These are phyloP conservation scores for Sminthurinus aureus DNA, from an alignment of 2,888 invertebrate genomes.

Conservation along the genomic window DNA sequence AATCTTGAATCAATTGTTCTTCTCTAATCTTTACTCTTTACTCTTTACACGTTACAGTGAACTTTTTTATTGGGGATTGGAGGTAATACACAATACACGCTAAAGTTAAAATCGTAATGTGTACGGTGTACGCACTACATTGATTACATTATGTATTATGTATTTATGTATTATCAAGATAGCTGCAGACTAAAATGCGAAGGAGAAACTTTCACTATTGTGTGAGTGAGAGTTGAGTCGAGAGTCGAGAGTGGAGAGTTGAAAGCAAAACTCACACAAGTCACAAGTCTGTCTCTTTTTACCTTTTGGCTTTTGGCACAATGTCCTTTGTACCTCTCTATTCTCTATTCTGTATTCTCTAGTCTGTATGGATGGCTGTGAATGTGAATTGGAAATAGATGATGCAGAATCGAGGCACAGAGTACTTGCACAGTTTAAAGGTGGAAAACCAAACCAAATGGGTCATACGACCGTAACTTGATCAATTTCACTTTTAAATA, in stretches of 20 bases:
- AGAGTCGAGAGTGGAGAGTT: constrained; percentile 2
- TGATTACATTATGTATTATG: too few species aligned
- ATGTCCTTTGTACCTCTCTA: background rate
- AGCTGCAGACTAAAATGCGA: too few species aligned
- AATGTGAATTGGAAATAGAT: background rate
- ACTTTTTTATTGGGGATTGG: too few species aligned
- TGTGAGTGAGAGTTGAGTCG: background rate
- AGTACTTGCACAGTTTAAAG: constrained; percentile 13
- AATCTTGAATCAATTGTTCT: too few species aligned
- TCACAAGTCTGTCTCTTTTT: background rate
- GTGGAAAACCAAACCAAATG: constrained; percentile 41
- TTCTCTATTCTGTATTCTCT: background rate
- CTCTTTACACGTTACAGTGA: too few species aligned
- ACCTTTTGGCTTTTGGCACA: background rate
- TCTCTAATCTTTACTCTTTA: too few species aligned
- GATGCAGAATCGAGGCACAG: background rate
- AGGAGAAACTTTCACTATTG: constrained; percentile 34
- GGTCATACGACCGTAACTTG: constrained; percentile 35
- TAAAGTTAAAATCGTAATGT: too few species aligned
- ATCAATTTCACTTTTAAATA: constrained; percentile 36
- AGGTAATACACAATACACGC: too few species aligned
- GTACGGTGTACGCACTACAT: too few species aligned
- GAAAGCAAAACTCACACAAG: background rate
- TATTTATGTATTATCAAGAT: too few species aligned
- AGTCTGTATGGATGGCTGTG: background rate